These are phyloP conservation scores for Arctopsyche grandis DNA, from an alignment of 1,140 invertebrate genomes.

Conservation along the genomic window DNA sequence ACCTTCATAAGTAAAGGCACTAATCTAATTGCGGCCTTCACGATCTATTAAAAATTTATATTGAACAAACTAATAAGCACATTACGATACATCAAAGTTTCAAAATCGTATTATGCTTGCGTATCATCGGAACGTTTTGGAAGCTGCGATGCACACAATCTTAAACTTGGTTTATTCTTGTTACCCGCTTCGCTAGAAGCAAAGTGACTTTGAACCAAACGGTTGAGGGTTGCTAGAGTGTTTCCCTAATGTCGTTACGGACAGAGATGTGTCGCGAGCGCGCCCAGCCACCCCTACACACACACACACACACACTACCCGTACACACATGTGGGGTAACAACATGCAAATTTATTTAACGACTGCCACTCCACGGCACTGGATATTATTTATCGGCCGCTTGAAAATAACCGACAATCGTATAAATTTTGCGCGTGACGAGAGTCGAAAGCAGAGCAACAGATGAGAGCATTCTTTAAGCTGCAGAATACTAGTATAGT, in stretches of 20 bases:
- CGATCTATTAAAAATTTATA: too few species aligned
- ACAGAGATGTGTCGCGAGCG: background rate
- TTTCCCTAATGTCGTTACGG: constrained; percentile 26
- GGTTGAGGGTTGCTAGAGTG: constrained; percentile 27
- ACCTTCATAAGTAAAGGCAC: too few species aligned
- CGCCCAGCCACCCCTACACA: background rate
- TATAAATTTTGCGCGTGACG: background rate
- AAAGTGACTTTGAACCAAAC: constrained; percentile 29
- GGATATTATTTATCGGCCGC: background rate
- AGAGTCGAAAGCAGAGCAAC: background rate
- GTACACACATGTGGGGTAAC: background rate
- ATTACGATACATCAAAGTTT: background rate
- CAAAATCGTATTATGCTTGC: background rate
- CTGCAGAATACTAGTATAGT: background rate
- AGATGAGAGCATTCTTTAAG: constrained; percentile 7
- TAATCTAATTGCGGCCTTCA: background rate
- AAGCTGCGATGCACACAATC: constrained; percentile 15
- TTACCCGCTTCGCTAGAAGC: constrained; percentile 28
- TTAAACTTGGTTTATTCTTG: constrained; percentile 21
- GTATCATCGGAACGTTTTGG: constrained; percentile 1
- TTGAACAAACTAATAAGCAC: background rate
- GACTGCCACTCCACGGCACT: background rate
- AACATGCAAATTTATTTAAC: constrained; percentile 8
- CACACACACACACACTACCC: background rate
- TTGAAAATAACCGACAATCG: background rate